A percentile compares a stretch with the other conserved stretches of the same genome.
Evolutionary conservation across 2,888 invertebrate species (phyloP).

Genomic region (Eupsilia transversa): DNA sequence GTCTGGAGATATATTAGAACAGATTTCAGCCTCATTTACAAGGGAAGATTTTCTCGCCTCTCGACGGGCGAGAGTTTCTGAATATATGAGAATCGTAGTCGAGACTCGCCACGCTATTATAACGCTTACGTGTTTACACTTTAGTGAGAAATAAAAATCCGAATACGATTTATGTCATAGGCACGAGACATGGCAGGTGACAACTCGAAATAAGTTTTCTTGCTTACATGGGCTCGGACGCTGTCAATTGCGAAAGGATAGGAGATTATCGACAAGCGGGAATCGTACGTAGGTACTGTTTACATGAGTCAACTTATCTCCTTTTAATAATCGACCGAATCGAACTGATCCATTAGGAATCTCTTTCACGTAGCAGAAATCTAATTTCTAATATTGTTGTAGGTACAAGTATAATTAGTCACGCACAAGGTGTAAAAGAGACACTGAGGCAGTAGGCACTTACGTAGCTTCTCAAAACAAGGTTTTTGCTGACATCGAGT

Average conservation of each 20-base stretch:
- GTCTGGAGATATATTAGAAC: conserved; percentile 29
- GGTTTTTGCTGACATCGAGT: conserved; percentile 71
- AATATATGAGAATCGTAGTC: not conserved
- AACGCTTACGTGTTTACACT: not conserved
- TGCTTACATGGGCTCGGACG: no score
- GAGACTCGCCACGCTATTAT: not conserved
- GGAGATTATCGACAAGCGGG: not conserved
- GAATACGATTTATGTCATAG: conserved; percentile 1
- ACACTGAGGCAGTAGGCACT: conserved; percentile 30
- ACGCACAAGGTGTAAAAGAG: conserved; percentile 22
- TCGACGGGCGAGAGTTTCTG: not conserved
- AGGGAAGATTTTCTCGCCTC: conserved; percentile 9
- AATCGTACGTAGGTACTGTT: not conserved
- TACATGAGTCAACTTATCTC: not conserved
- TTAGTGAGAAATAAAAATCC: not conserved
- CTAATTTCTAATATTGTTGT: conserved; percentile 33
- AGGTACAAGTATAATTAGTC: conserved; percentile 41
- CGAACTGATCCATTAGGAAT: not conserved
- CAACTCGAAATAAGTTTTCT: conserved; percentile 1
- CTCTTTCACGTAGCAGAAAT: conserved; percentile 30
- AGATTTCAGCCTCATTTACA: conserved; percentile 34
- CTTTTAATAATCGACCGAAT: not conserved
- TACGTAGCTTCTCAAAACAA: conserved; percentile 71
- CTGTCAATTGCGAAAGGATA: not conserved
- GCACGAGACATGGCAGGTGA: not conserved